phyloP scores from a whole-genome alignment of 2,113 vertebrate genomes.

The Pandion haliaetus region DNA sequence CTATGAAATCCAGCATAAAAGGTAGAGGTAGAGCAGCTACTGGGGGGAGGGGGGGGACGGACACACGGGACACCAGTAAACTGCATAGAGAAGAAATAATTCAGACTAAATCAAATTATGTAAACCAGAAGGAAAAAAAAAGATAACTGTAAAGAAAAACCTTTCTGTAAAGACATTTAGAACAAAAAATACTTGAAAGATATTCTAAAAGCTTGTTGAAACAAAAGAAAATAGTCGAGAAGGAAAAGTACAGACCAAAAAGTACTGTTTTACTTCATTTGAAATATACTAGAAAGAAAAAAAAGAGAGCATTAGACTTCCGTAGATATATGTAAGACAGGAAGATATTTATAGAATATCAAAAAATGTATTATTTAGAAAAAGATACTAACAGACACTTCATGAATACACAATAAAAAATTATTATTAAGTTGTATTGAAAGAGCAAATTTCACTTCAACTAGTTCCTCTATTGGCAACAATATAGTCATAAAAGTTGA shows the following conservation, averaged over 20 bases:
- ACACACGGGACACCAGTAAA: neutral
- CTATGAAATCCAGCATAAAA: neutral
- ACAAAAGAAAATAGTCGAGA: neutral
- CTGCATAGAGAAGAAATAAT: neutral
- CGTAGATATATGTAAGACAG: neutral
- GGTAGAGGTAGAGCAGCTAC: neutral
- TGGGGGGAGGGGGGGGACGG: fast-evolving
- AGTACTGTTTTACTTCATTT: neutral
- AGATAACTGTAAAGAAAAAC: neutral
- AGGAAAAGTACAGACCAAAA: neutral
- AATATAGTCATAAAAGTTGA: neutral
- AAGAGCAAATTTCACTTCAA: neutral
- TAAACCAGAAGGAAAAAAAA: neutral
- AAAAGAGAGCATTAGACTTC: neutral
- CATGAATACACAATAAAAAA: neutral
- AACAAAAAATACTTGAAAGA: neutral
- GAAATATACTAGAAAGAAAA: neutral
- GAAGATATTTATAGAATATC: neutral
- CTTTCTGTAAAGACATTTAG: neutral
- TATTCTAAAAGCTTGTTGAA: neutral
- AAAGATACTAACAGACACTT: neutral
- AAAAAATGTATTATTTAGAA: neutral
- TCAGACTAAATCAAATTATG: neutral
- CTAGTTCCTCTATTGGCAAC: neutral
- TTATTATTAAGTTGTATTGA: neutral